A percentile compares a stretch with the other conserved stretches of the same genome.
Evolutionary conservation across 2,113 vertebrate species (phyloP).

Genomic region (Anolis sagrei): DNA sequence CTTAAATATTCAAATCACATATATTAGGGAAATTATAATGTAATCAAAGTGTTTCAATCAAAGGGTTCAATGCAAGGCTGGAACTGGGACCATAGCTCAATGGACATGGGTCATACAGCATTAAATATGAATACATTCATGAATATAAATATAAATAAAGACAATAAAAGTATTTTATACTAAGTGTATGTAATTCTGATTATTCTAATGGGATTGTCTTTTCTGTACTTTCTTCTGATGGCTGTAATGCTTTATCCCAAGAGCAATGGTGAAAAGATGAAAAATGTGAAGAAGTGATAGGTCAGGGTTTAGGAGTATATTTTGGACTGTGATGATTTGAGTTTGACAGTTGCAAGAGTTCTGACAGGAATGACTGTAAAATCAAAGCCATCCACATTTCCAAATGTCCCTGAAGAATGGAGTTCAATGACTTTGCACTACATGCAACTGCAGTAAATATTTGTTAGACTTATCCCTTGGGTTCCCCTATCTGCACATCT

Average conservation of each 20-base stretch:
- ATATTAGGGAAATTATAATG: no score
- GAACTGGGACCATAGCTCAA: not conserved
- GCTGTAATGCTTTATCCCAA: not conserved
- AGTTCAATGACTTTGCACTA: not conserved
- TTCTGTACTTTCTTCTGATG: not conserved
- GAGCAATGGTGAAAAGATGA: not conserved
- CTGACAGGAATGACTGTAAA: conserved; percentile 3
- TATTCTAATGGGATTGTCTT: not conserved
- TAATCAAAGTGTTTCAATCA: not conserved
- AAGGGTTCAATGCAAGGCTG: not conserved
- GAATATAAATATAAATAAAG: not conserved
- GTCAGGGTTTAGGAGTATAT: not conserved
- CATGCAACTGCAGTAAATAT: not conserved
- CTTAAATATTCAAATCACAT: not conserved
- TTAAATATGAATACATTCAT: not conserved
- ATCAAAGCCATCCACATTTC: not conserved
- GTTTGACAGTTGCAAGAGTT: not conserved
- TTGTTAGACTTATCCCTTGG: conserved; percentile 3
- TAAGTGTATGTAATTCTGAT: not conserved
- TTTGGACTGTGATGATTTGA: not conserved
- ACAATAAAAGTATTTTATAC: not conserved
- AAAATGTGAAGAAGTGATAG: not conserved
- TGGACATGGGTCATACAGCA: not conserved
- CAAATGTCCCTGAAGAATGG: not conserved
- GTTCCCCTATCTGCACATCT: not conserved